Evolutionary conservation across 2,797 vertebrate species (phyloP).

Genomic region (Gymnothorax javanicus): DNA sequence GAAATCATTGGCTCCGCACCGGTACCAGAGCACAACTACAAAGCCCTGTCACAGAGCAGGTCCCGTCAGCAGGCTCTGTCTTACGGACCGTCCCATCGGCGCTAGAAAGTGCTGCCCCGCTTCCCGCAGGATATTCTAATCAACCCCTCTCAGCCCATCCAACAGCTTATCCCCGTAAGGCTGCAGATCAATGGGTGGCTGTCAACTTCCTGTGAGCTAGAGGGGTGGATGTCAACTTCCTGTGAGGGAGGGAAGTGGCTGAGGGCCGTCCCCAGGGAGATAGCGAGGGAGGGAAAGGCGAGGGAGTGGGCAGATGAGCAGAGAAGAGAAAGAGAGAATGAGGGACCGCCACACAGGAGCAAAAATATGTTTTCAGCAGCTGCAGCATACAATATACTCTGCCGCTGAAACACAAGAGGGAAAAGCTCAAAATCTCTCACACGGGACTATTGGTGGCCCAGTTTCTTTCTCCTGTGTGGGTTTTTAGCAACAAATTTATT

Average conservation of each 20-base stretch:
- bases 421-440: slow-evolving; percentile 14
- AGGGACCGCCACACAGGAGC: neutral
- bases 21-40: no score
- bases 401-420: neutral
- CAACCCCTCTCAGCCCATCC: neutral
- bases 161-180: slow-evolving; percentile 7
- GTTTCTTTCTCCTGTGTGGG: slow-evolving; percentile 1
- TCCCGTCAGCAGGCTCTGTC: neutral
- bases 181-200: slow-evolving; percentile 5
- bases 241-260: neutral
- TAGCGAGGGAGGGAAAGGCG: slow-evolving; percentile 25
- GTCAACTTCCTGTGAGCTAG: neutral
- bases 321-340: slow-evolving; percentile 32
- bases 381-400: neutral
- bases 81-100: neutral
- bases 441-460: slow-evolving; percentile 9
- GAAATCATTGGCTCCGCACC: neutral
- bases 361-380: neutral
- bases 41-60: neutral
- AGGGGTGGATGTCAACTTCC: neutral
- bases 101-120: neutral
- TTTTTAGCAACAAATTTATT: neutral
- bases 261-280: neutral
- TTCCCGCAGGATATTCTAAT: slow-evolving; percentile 12
- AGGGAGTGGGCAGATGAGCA: neutral